Percentiles rank a stretch among this genome's conserved stretches.
Evolutionary conservation across 2,888 invertebrate genomes (phyloP).

Genomic region (Caenorhabditis sp.): DNA sequence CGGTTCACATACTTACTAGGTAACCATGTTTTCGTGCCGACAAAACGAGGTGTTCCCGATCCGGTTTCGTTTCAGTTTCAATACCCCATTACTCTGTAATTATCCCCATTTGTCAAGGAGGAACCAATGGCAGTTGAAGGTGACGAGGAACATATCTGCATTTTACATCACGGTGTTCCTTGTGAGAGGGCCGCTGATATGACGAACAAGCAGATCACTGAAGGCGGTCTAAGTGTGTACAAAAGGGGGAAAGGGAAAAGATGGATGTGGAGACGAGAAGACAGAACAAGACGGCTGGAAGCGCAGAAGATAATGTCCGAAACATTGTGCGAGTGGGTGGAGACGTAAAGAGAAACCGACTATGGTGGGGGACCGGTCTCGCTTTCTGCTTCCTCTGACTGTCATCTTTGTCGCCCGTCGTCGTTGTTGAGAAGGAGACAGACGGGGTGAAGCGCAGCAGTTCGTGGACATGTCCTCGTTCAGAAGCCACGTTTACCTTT

Average conservation of each 20-base stretch:
- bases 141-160: constrained; percentile 50
- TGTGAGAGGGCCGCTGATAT: constrained; percentile 26
- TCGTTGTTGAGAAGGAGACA: constrained; percentile 38
- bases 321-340: constrained; percentile 44
- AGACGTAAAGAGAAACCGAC: constrained; percentile 57
- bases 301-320: constrained; percentile 34
- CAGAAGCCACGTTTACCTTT: constrained; percentile 48
- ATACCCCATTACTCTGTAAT: constrained; percentile 4
- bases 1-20: too few species aligned
- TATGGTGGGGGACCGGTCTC: constrained; percentile 64
- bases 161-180: constrained; percentile 47
- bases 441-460: constrained; percentile 37
- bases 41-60: background rate
- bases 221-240: constrained; percentile 49
- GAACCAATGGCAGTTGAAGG: constrained; percentile 10
- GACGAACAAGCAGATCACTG: constrained; percentile 55
- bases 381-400: constrained; percentile 41
- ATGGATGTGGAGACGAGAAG: constrained; percentile 31
- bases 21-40: background rate
- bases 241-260: constrained; percentile 32
- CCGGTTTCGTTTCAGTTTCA: constrained; percentile 7
- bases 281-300: constrained; percentile 30
- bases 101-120: constrained; percentile 19
- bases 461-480: constrained; percentile 52
- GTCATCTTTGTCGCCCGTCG: constrained; percentile 36